These are phyloP conservation scores for Hyposoter dolosus DNA, from an alignment of 2,888 invertebrate species.

Conservation along the genomic window DNA sequence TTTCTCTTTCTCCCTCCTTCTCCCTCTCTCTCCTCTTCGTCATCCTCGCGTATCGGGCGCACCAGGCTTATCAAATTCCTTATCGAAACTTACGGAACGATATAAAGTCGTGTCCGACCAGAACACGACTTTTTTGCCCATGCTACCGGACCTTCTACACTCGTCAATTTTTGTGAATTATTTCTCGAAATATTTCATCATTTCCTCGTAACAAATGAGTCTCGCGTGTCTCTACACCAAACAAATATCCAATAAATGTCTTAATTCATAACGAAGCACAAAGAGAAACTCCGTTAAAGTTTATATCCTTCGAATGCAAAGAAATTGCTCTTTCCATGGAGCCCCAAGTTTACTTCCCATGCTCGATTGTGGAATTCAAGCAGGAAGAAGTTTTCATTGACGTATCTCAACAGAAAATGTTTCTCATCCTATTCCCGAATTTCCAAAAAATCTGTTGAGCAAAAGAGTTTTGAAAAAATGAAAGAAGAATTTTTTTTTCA, in stretches of 20 bases:
- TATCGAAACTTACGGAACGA: slow-evolving; percentile 61
- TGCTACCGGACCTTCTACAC: neutral
- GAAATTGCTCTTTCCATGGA: no score
- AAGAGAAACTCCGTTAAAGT: no score
- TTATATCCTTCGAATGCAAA: no score
- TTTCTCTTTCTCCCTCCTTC: neutral
- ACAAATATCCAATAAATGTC: neutral
- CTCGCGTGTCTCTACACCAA: neutral
- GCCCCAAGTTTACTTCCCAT: no score
- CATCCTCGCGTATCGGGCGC: slow-evolving; percentile 11
- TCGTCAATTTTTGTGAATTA: neutral
- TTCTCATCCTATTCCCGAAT: no score
- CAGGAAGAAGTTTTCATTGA: no score
- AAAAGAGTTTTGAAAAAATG: no score
- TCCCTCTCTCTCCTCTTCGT: slow-evolving; percentile 7
- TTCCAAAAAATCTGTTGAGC: no score
- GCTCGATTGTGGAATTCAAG: no score
- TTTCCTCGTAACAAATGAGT: neutral
- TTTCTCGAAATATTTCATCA: neutral
- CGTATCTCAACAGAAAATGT: no score
- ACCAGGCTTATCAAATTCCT: slow-evolving; percentile 64
- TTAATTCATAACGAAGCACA: neutral
- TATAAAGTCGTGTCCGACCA: slow-evolving; percentile 34
- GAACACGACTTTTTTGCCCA: slow-evolving; percentile 35
- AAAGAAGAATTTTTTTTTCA: no score